Evolutionary conservation across 2,797 vertebrate species (phyloP).

Genomic region (Crenichthys baileyi): DNA sequence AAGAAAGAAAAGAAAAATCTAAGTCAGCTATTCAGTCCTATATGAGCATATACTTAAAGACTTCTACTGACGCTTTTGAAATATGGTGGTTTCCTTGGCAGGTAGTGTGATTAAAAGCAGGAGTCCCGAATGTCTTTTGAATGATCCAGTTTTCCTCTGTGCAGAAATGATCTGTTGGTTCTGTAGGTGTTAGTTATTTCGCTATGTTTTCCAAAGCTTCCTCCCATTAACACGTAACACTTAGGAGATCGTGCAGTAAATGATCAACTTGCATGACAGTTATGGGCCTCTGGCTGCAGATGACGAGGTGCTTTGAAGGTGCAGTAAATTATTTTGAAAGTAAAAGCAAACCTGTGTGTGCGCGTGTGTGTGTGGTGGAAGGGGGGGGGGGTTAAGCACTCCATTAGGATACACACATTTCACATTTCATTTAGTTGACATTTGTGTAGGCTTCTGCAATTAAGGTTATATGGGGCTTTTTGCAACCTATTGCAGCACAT

Average conservation of each 20-base stretch:
- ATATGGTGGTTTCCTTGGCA: slow-evolving; percentile 71
- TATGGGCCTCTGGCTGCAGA: slow-evolving; percentile 85
- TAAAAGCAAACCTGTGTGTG: slow-evolving; percentile 80
- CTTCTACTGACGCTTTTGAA: slow-evolving; percentile 72
- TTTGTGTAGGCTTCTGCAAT: slow-evolving; percentile 75
- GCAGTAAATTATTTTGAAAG: slow-evolving; percentile 86
- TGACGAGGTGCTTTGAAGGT: slow-evolving; percentile 83
- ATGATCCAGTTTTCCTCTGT: slow-evolving; percentile 71
- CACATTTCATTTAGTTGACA: slow-evolving; percentile 80
- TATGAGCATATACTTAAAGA: slow-evolving; percentile 72
- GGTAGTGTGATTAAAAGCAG: slow-evolving; percentile 80
- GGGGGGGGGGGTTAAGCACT: slow-evolving; percentile 60
- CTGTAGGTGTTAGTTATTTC: slow-evolving; percentile 82
- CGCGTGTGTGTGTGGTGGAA: not conserved
- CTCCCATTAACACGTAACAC: slow-evolving; percentile 85
- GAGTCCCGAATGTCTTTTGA: slow-evolving; percentile 81
- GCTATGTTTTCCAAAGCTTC: slow-evolving; percentile 77
- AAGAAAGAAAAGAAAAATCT: slow-evolving; percentile 56
- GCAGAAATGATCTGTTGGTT: slow-evolving; percentile 77
- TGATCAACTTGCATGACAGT: slow-evolving; percentile 85
- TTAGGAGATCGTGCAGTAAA: slow-evolving; percentile 84
- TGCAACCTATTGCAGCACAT: slow-evolving; percentile 38
- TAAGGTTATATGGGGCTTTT: slow-evolving; percentile 69
- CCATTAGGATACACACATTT: slow-evolving; percentile 76
- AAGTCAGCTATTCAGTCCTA: slow-evolving; percentile 64